Evolutionary conservation across 1,140 invertebrate species (phyloP).

Genomic region (Hestina assimilis): DNA sequence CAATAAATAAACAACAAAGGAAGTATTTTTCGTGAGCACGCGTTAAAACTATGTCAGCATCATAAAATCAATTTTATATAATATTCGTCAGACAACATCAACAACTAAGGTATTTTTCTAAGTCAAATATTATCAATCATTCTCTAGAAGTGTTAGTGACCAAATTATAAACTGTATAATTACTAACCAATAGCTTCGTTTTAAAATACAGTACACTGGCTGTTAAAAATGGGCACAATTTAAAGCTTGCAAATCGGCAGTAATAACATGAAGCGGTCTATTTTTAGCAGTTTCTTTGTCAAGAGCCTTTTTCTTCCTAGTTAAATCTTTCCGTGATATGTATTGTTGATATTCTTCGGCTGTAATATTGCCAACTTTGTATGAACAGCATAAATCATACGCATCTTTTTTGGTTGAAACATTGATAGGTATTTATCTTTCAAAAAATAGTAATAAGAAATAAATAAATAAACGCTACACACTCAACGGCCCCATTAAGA

Average conservation of each 20-base stretch:
- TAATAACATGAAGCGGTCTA: conserved; percentile 28
- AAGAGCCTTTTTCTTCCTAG: conserved; percentile 22
- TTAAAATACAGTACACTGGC: conserved; percentile 68
- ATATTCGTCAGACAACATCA: too few relatives aligned
- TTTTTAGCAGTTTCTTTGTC: conserved; percentile 24
- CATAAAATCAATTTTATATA: too few relatives aligned
- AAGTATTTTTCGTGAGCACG: too few relatives aligned
- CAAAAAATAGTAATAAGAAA: too few relatives aligned
- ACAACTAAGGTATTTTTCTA: too few relatives aligned
- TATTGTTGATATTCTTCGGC: conserved; percentile 22
- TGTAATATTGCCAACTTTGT: conserved; percentile 26
- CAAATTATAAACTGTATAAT: conserved; percentile 72
- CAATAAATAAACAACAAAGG: too few relatives aligned
- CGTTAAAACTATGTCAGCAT: too few relatives aligned
- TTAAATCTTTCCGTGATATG: conserved; percentile 23
- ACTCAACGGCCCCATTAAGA: too few relatives aligned
- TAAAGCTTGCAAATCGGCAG: conserved; percentile 60
- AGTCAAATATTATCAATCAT: too few relatives aligned
- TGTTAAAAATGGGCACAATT: conserved; percentile 52
- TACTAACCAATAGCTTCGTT: conserved; percentile 63
- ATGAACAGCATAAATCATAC: conserved; percentile 29
- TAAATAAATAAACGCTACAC: too few relatives aligned
- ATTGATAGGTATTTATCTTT: conserved; percentile 26
- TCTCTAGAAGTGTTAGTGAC: too few relatives aligned
- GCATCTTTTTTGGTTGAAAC: conserved; percentile 40